Base-by-base conservation (phyloP, 2,888 invertebrate species). In the Pyrochroa serraticornis region DNA sequence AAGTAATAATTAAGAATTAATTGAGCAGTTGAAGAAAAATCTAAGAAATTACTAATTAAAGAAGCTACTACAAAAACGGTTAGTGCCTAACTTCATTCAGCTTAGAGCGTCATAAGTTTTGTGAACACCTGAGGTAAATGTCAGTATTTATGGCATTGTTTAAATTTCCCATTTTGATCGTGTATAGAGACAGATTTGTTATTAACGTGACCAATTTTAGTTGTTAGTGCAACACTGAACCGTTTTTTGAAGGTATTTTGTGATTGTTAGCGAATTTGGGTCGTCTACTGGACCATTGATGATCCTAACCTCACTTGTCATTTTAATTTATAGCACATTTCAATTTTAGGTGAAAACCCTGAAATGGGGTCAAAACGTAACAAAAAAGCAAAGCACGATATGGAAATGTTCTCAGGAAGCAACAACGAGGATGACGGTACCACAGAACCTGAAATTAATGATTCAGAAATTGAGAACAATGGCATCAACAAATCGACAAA, bases 291-390 rank as follows among this genome's bases (percentile, higher is more conserved):
- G 22, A 22, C 22, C 5, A 5, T 22, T 22, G 22, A 22, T 22
- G 22, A 22, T 22, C 5, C 22, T 22, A 22, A 22, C 22, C 22
- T 22, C 22, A 22, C 22, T 22, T 22, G 22, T 22, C 22, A 22
- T 22, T 22, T 22, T 22, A 22, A 22, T 22, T 22, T 42, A 33
- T 41, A 30, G 30, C 33, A 32, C 12, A 10, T 31, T 34, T 33
- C 5, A 43, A 14, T 7, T 37, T 52, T 45, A 38, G 52, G 22
- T 37, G n/a, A 45, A 38, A 38, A 38, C 8, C 13, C 5, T 31
- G 30, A 6, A 31, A 56, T 56, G 56, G 50, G 56, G 34, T 50
- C 56, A 14, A 58, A 53, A 31, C 36, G 58, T 37, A 14, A 32
- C 33, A 58, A 48, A 47, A 58, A 58, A 10, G 9, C 47, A 2